Evolutionary conservation across 2,113 vertebrate genomes (phyloP).

Genomic region (Colossoma macropomum): DNA sequence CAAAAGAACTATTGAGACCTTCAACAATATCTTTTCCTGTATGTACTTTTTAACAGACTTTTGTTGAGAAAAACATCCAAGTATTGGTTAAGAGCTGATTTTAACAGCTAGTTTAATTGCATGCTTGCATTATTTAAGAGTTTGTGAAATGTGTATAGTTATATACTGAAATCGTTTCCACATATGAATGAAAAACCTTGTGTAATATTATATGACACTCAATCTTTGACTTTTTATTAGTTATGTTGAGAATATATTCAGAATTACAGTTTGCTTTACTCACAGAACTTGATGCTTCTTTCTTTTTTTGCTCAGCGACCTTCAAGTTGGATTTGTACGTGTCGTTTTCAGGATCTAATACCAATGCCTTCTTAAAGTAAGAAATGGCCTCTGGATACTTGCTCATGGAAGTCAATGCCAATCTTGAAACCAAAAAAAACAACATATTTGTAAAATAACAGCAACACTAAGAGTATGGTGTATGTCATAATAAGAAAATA

Average conservation of each 20-base stretch:
- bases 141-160: too few relatives aligned
- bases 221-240: neutral
- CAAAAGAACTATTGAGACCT: neutral
- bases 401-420: conserved; percentile 92
- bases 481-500: neutral
- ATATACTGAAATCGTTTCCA: too few relatives aligned
- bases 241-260: neutral
- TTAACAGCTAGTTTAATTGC: too few relatives aligned
- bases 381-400: conserved; percentile 94
- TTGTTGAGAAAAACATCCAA: too few relatives aligned
- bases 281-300: conserved; percentile 90
- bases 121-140: too few relatives aligned
- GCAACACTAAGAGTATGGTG: too few relatives aligned
- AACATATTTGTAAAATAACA: neutral
- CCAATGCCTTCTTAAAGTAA: conserved; percentile 94
- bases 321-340: conserved; percentile 97
- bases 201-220: neutral
- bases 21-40: neutral
- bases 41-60: too few relatives aligned
- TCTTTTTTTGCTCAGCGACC: conserved; percentile 95
- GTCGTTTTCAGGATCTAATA: conserved; percentile 95
- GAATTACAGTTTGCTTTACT: conserved; percentile 65
- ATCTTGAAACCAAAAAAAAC: conserved; percentile 72
- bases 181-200: neutral
- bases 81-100: too few relatives aligned